These are phyloP conservation scores for Petrophora chlorosata DNA, from an alignment of 2,888 invertebrate species.

Conservation along the genomic window DNA sequence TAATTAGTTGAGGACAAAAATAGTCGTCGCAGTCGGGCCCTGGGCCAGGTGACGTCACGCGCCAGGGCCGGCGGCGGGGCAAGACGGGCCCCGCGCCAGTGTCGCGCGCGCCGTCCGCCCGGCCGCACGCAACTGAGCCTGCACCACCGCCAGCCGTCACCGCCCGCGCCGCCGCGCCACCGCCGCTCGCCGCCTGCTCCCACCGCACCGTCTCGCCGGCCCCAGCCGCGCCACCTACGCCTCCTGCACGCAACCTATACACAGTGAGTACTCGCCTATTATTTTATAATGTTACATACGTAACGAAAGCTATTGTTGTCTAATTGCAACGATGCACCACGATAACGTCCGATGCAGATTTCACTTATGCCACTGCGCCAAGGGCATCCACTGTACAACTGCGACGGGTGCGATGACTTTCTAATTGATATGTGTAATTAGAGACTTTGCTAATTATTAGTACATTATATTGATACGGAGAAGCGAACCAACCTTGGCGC, in stretches of 20 bases:
- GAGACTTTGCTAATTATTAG: slow-evolving; percentile 34
- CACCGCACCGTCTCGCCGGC: slow-evolving; percentile 14
- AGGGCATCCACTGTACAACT: slow-evolving; percentile 34
- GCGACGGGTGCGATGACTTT: slow-evolving; percentile 13
- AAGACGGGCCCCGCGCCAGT: slow-evolving; percentile 84
- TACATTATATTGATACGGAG: slow-evolving; percentile 62
- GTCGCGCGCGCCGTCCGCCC: slow-evolving; percentile 81
- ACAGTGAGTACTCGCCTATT: slow-evolving; percentile 54
- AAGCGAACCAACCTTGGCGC: slow-evolving; percentile 82
- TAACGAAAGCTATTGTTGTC: slow-evolving; percentile 61
- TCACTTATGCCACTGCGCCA: slow-evolving; percentile 61
- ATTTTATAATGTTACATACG: slow-evolving; percentile 38
- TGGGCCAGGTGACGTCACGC: slow-evolving; percentile 83
- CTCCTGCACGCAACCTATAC: slow-evolving; percentile 42
- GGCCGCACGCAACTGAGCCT: slow-evolving; percentile 70
- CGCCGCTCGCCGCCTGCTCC: slow-evolving; percentile 41
- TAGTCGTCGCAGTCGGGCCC: slow-evolving; percentile 79
- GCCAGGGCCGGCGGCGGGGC: slow-evolving; percentile 79
- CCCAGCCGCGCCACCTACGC: slow-evolving; percentile 47
- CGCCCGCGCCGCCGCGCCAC: slow-evolving; percentile 43
- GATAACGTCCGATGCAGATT: slow-evolving; percentile 67
- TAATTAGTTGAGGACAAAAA: slow-evolving; percentile 81
- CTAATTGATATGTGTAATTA: slow-evolving; percentile 15
- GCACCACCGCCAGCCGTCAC: slow-evolving; percentile 42
- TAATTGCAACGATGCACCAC: slow-evolving; percentile 65